Base-by-base conservation (phyloP, 2,888 invertebrate genomes). In the Bimastos eiseni region DNA sequence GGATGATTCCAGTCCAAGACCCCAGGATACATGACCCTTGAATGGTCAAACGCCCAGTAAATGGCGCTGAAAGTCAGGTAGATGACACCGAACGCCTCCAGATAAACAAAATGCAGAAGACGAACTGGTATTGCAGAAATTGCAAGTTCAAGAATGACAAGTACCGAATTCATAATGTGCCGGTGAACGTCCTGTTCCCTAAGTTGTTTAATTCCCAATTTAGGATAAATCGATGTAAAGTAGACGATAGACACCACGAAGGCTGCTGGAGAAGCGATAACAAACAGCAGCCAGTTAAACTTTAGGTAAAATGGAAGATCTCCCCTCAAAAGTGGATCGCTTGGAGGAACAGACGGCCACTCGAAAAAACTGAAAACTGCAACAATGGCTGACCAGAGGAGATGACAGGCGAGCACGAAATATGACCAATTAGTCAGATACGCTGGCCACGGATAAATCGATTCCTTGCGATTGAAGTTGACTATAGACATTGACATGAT, bases 391-490 rank as follows among this genome's bases (percentile, higher is more conserved):
- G 92, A 83, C 37, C 91, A 89, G 33, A 93, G 90, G 17, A 94
- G 91, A 89, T 94, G 93, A 15, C 93, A 41, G 3, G 93, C 92
- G 15, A 94, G 92, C 44, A 94, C 90, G 17, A 93, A 90, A 91
- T 94, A 94, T 24, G 94, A 93, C 94, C 94, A 94, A 91, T 93
- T 94, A 15, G 94, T 94, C 33, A 94, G 93, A 90, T 93, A 94
- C 21, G 93, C 94, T 19, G 92, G 92, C 92, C 93, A 93, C 30
- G 93, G 91, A 70, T 92, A 38, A 36, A n/a, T 41, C 37, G 83
- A 91, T 19, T 15, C 37, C 24, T 41, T 24, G 36, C 37, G n/a
- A 44, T 93, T 91, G 84, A 92, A 92, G 38, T 11, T 41, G 34
- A 83, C 34, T 24, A 93, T 92, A 6, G 92, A 92, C 90, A 92